Conservation (phyloP, 2,113 vertebrate species). For the Seriola quinqueradiata region DNA sequence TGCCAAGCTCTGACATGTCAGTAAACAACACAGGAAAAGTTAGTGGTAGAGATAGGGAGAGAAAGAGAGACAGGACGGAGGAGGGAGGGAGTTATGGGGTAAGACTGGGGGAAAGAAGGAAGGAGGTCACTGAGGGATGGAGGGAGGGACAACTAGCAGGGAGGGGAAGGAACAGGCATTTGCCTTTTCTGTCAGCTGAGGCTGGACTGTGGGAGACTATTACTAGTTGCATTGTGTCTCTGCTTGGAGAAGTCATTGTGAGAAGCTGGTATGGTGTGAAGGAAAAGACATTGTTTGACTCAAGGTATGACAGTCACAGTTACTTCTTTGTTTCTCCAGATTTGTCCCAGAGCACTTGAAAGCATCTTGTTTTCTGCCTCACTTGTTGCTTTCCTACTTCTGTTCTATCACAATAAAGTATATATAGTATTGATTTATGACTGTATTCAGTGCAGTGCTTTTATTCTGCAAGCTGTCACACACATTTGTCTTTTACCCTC, state of each 20-base stretch:
- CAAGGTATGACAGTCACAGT: constrained; percentile 59
- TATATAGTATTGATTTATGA: background rate
- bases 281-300: constrained; percentile 45
- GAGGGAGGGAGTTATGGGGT: background rate
- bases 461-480: background rate
- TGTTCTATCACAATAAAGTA: background rate
- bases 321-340: constrained; percentile 5
- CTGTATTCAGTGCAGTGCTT: background rate
- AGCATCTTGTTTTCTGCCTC: constrained; percentile 1
- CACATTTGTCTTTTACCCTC: background rate
- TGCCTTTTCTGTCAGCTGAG: constrained; percentile 73
- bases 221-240: constrained; percentile 51
- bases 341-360: constrained; percentile 4
- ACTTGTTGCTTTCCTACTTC: background rate
- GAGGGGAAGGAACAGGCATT: constrained; percentile 71
- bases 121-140: constrained; percentile 72
- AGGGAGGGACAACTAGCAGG: constrained; percentile 67
- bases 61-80: constrained; percentile 22
- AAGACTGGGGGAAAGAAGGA: constrained; percentile 53
- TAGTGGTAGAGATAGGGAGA: constrained; percentile 49
- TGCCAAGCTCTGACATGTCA: constrained; percentile 63
- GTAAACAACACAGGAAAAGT: constrained; percentile 70
- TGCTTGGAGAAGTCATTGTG: constrained; percentile 43
- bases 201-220: constrained; percentile 59
- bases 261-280: constrained; percentile 72